Evolutionary conservation across 2,888 invertebrate species (phyloP).

Genomic region (Sesia apiformis): DNA sequence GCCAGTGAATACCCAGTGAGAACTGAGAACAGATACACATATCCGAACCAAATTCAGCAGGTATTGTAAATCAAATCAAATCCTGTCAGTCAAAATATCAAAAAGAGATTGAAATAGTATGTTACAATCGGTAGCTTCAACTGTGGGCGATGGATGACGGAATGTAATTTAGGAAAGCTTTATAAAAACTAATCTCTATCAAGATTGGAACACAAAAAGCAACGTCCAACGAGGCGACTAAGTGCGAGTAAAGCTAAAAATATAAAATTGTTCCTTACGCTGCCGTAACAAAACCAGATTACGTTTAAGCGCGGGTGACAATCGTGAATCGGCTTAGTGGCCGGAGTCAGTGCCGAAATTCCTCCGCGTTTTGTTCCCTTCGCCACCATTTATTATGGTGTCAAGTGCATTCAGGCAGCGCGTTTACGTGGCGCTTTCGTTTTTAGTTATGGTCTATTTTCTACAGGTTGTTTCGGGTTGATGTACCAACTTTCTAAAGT

Average conservation of each 20-base stretch:
- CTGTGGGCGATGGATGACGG: no score
- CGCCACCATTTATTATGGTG: conserved; percentile 53
- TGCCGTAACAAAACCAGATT: not conserved
- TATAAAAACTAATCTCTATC: conserved; percentile 1
- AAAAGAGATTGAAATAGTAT: no score
- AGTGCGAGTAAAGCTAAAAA: conserved; percentile 5
- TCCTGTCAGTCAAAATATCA: no score
- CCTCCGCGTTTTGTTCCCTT: conserved; percentile 33
- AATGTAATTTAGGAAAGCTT: not conserved
- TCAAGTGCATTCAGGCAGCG: conserved; percentile 52
- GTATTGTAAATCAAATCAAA: no score
- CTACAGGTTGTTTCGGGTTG: conserved; percentile 23
- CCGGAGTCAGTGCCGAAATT: conserved; percentile 28
- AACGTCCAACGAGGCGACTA: not conserved
- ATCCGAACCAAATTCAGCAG: no score
- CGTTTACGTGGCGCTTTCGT: conserved; percentile 47
- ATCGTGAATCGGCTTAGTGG: conserved; percentile 31
- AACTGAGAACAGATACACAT: no score
- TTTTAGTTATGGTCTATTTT: conserved; percentile 27
- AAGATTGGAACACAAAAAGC: not conserved
- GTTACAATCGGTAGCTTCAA: no score
- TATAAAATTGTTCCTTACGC: conserved; percentile 5
- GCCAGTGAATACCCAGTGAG: no score
- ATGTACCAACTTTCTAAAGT: not conserved
- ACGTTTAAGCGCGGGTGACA: no score